Conservation (phyloP, 53 echinoderm and acorn worm genomes). For the Apostichopus leukothele region DNA sequence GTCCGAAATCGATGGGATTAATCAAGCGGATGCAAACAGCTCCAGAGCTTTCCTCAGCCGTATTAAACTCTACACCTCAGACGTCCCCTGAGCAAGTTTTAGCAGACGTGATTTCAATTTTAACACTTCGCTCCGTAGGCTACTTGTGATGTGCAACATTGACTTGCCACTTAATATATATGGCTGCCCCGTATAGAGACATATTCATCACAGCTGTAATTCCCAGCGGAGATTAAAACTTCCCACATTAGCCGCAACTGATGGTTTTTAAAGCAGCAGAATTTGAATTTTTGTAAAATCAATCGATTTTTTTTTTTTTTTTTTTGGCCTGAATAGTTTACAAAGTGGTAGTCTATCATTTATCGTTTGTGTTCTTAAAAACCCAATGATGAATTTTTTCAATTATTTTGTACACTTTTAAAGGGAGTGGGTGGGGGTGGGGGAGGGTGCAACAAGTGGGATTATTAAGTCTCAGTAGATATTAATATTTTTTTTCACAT, state of each 20-base stretch:
- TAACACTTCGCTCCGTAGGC: constrained; percentile 26
- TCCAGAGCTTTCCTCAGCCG: constrained; percentile 9
- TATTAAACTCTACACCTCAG: constrained; percentile 38
- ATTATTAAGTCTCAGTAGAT: too few species aligned
- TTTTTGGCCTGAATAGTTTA: too few species aligned
- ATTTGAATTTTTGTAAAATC: background rate
- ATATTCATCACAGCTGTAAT: constrained; percentile 32
- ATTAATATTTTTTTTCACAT: too few species aligned
- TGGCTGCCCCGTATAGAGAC: background rate
- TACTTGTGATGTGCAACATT: constrained; percentile 16
- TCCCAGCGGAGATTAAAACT: constrained; percentile 11
- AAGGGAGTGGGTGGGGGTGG: too few species aligned
- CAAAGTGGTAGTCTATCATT: too few species aligned
- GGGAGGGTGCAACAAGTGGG: too few species aligned
- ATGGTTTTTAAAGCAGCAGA: background rate
- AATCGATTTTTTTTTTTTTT: too few species aligned
- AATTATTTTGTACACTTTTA: too few species aligned
- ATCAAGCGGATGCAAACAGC: constrained; percentile 30
- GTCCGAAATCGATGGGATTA: constrained; percentile 27
- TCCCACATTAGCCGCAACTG: background rate
- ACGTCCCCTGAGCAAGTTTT: constrained; percentile 30
- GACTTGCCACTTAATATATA: background rate
- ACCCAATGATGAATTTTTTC: too few species aligned
- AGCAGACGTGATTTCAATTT: constrained; percentile 46
- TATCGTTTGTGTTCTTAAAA: too few species aligned